Conservation (phyloP, 2,113 vertebrate genomes). For the Aldabrachelys gigantea region DNA sequence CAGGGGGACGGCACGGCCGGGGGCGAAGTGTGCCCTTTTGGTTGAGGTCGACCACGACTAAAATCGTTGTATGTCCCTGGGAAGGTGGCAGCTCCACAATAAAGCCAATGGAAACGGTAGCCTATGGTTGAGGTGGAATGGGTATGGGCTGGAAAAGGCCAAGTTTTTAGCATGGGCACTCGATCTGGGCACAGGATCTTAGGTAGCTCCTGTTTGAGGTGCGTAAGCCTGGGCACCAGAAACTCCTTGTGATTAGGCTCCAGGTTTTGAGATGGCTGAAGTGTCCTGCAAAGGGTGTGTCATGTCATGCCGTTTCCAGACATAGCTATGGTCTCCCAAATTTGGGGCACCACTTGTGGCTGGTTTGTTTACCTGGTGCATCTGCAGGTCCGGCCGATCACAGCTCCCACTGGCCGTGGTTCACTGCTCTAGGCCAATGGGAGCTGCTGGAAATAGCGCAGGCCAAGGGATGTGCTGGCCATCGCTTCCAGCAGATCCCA, state of each 20-base stretch:
- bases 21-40: neutral
- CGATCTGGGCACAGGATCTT: neutral
- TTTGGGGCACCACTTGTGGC: too few relatives aligned
- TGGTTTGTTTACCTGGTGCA: too few relatives aligned
- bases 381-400: too few relatives aligned
- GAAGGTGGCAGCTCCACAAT: neutral
- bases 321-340: neutral
- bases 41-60: neutral
- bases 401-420: too few relatives aligned
- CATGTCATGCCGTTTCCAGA: neutral
- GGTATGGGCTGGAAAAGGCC: neutral
- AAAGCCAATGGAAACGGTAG: neutral
- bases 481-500: too few relatives aligned
- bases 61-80: neutral
- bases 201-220: neutral
- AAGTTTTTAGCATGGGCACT: neutral
- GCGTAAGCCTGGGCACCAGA: neutral
- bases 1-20: neutral
- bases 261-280: neutral
- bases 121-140: neutral
- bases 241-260: neutral
- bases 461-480: too few relatives aligned
- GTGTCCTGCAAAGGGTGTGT: neutral
- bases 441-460: too few relatives aligned
- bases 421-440: too few relatives aligned